These are phyloP conservation scores for Drosophila kurseongensis DNA, from an alignment of 1,140 invertebrate genomes.

Conservation along the genomic window DNA sequence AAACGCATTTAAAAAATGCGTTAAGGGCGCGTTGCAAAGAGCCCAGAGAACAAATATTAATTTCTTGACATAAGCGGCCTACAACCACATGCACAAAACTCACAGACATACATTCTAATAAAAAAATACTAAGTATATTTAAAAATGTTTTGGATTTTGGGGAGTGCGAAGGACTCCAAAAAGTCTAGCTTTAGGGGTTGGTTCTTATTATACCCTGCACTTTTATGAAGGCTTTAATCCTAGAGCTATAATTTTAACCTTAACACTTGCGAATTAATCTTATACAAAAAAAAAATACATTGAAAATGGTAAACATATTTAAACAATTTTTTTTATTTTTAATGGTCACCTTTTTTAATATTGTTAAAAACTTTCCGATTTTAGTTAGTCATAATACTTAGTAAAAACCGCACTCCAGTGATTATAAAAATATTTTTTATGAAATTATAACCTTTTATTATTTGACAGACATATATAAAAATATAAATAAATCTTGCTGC, in stretches of 20 bases:
- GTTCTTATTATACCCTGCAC: constrained; percentile 27
- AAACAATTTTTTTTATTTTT: too few relatives aligned
- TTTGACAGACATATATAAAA: too few relatives aligned
- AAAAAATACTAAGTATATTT: constrained; percentile 19
- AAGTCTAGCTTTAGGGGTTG: constrained; percentile 71
- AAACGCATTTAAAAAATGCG: constrained; percentile 74
- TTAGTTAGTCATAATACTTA: too few relatives aligned
- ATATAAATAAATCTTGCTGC: too few relatives aligned
- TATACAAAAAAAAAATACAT: too few relatives aligned
- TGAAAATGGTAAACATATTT: too few relatives aligned
- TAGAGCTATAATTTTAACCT: background rate
- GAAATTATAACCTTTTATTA: too few relatives aligned
- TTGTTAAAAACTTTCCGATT: too few relatives aligned
- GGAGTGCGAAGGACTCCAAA: constrained; percentile 21
- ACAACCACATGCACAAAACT: constrained; percentile 24
- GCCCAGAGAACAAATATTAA: constrained; percentile 74
- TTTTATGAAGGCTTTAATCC: background rate
- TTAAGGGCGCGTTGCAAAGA: constrained; percentile 74
- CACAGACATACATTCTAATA: constrained; percentile 14
- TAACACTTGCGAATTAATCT: too few relatives aligned
- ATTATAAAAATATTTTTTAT: too few relatives aligned
- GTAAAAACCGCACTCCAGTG: too few relatives aligned
- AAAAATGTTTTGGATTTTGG: constrained; percentile 58
- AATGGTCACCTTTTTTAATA: too few relatives aligned
- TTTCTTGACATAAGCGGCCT: constrained; percentile 60